These are phyloP conservation scores for Stegana nigrithorax DNA, from an alignment of 2,888 invertebrate genomes.

Conservation along the genomic window DNA sequence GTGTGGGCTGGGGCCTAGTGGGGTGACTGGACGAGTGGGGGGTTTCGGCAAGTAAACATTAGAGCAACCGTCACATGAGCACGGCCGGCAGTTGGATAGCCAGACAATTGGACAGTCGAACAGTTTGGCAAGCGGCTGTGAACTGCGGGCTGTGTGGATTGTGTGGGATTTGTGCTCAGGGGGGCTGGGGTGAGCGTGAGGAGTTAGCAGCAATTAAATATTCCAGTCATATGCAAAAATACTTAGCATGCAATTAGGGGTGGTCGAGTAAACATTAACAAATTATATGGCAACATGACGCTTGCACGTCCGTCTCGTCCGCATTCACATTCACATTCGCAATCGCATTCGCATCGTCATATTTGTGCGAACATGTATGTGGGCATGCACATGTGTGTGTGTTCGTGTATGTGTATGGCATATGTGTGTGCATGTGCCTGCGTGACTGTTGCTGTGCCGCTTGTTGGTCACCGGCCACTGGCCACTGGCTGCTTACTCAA, in stretches of 20 bases:
- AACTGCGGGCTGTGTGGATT: neutral
- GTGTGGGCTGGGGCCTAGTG: too few relatives aligned
- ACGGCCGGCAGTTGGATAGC: neutral
- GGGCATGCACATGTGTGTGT: neutral
- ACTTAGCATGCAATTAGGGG: slow-evolving; percentile 59
- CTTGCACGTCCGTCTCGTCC: slow-evolving; percentile 22
- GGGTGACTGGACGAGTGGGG: too few relatives aligned
- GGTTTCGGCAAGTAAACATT: too few relatives aligned
- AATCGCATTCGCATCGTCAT: neutral
- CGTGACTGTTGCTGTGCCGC: slow-evolving; percentile 39
- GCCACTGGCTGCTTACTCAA: slow-evolving; percentile 37
- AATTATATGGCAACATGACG: slow-evolving; percentile 57
- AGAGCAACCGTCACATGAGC: too few relatives aligned
- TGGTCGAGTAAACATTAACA: slow-evolving; percentile 60
- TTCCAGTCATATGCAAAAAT: slow-evolving; percentile 45
- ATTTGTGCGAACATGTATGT: neutral
- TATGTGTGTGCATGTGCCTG: neutral
- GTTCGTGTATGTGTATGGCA: neutral
- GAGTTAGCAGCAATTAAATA: slow-evolving; percentile 37
- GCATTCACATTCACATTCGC: slow-evolving; percentile 20
- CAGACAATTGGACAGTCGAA: neutral
- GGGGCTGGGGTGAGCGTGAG: neutral
- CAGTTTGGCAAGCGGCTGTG: neutral
- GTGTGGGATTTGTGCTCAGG: neutral
- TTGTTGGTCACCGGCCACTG: too few relatives aligned